Conservation (phyloP, 30 jellyfish, hydroid and myxozoan species). For the Hydractinia symbiolongicarpus region DNA sequence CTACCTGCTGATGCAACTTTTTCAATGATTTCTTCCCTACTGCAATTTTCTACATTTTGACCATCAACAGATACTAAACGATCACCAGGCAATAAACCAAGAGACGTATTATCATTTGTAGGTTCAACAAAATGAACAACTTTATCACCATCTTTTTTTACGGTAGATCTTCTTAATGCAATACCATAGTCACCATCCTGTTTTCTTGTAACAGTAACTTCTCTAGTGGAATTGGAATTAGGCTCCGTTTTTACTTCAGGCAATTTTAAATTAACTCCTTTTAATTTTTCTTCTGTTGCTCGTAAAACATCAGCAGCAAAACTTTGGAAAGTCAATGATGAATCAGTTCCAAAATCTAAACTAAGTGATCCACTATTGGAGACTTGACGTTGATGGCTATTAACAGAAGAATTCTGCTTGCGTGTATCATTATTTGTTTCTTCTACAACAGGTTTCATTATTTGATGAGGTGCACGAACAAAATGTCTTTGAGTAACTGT, state of each 20-base stretch:
- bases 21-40: slow-evolving; percentile 60
- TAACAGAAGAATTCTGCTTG: neutral
- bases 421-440: neutral
- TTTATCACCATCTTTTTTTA: slow-evolving; percentile 27
- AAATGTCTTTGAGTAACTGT: neutral
- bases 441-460: neutral
- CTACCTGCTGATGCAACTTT: slow-evolving; percentile 71
- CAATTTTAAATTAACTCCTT: slow-evolving; percentile 50
- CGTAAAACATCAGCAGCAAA: slow-evolving; percentile 16
- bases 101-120: slow-evolving; percentile 37
- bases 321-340: slow-evolving; percentile 9
- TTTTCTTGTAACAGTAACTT: slow-evolving; percentile 38
- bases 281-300: slow-evolving; percentile 31
- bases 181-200: slow-evolving; percentile 85
- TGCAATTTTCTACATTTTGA: slow-evolving; percentile 49
- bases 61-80: slow-evolving; percentile 84
- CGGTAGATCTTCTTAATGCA: slow-evolving; percentile 69
- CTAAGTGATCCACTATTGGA: slow-evolving; percentile 14
- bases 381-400: neutral
- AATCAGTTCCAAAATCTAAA: slow-evolving; percentile 18
- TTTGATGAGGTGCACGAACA: neutral
- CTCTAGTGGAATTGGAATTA: slow-evolving; percentile 42
- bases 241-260: slow-evolving; percentile 52
- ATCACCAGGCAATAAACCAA: slow-evolving; percentile 92
- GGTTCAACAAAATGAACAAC: slow-evolving; percentile 71